Conservation (phyloP, 2,797 vertebrate genomes). For the Lutjanus campechanus region DNA sequence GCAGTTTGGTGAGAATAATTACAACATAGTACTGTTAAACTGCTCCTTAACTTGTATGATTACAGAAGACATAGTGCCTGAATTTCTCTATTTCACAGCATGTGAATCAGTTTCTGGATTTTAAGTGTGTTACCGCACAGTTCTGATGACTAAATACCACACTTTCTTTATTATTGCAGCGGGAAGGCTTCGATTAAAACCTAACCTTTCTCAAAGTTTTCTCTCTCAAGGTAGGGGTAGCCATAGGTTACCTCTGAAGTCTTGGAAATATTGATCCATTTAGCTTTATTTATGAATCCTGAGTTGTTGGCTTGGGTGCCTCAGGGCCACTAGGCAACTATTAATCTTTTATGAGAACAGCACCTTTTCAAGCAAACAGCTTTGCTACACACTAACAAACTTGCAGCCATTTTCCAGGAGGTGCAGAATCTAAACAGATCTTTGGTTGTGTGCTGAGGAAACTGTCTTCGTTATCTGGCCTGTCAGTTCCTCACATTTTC, state of each 20-base stretch:
- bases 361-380: slow-evolving; percentile 79
- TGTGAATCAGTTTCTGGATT: slow-evolving; percentile 38
- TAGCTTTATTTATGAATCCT: slow-evolving; percentile 87
- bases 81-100: slow-evolving; percentile 37
- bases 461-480: slow-evolving; percentile 45
- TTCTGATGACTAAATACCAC: slow-evolving; percentile 67
- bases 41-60: slow-evolving; percentile 25
- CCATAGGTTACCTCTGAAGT: slow-evolving; percentile 83
- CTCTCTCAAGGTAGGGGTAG: slow-evolving; percentile 70
- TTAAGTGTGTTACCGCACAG: slow-evolving; percentile 30
- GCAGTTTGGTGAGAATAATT: slow-evolving; percentile 22
- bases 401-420: slow-evolving; percentile 41
- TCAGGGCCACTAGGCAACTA: slow-evolving; percentile 81
- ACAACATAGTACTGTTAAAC: slow-evolving; percentile 23
- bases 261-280: slow-evolving; percentile 86
- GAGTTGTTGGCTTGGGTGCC: slow-evolving; percentile 78
- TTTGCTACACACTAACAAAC: slow-evolving; percentile 73
- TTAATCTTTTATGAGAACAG: slow-evolving; percentile 84
- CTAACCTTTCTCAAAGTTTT: slow-evolving; percentile 80
- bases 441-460: slow-evolving; percentile 28
- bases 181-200: slow-evolving; percentile 77
- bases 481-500: slow-evolving; percentile 46
- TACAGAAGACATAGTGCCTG: slow-evolving; percentile 8
- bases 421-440: slow-evolving; percentile 41
- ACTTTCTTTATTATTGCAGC: slow-evolving; percentile 67